Conservation (phyloP, 2,888 invertebrate genomes). For the Pharmacophagus antenor region DNA sequence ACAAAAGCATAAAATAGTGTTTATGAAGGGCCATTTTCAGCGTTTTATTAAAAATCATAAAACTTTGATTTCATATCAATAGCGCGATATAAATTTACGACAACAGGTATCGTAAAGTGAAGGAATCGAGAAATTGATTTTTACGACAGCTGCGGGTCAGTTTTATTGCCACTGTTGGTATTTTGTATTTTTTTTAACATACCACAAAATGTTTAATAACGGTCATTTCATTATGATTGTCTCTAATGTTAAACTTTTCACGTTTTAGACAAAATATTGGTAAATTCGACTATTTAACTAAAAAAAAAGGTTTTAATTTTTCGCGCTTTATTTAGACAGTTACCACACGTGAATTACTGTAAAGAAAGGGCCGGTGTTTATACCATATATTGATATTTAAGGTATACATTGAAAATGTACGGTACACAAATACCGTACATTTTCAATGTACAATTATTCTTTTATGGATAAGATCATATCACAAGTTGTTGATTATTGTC, state of each 20-base stretch:
- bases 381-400: no score
- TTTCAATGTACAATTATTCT: no score
- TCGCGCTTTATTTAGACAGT: no score
- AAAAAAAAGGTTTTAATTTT: no score
- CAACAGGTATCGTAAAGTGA: slow-evolving; percentile 22
- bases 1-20: neutral
- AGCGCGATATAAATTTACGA: slow-evolving; percentile 29
- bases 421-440: no score
- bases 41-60: slow-evolving; percentile 30
- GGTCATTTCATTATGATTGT: neutral
- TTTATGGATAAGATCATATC: no score
- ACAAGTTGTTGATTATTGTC: no score
- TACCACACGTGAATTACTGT: no score
- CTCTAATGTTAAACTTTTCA: neutral
- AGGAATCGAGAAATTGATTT: slow-evolving; percentile 27
- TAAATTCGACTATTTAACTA: no score
- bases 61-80: slow-evolving; percentile 27
- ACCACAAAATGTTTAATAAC: neutral
- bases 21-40: slow-evolving; percentile 19
- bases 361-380: no score
- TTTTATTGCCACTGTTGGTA: slow-evolving; percentile 13
- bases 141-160: slow-evolving; percentile 15
- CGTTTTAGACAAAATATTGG: no score
- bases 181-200: slow-evolving; percentile 14
- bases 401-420: no score